These are phyloP conservation scores for Chionoecetes opilio DNA, from an alignment of 1,140 invertebrate genomes.

Conservation along the genomic window DNA sequence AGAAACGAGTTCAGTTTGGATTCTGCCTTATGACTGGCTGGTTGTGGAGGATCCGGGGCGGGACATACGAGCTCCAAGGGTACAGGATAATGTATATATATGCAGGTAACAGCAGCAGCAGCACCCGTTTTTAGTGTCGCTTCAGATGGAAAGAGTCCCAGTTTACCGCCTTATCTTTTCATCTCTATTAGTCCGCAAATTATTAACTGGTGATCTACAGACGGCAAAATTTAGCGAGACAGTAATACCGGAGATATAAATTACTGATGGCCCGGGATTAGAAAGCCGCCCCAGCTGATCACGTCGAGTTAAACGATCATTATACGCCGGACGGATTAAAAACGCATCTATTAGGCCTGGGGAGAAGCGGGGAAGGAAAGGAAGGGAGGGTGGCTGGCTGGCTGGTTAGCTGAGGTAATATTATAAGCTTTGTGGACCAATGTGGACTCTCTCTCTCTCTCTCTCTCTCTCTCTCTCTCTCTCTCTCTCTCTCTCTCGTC, in stretches of 20 bases:
- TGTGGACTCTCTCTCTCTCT: constrained; percentile 34
- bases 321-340: background rate
- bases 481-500: background rate
- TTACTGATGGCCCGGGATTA: background rate
- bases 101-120: constrained; percentile 45
- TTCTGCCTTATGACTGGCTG: constrained; percentile 38
- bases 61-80: background rate
- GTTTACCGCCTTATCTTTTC: constrained; percentile 63
- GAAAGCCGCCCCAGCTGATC: background rate
- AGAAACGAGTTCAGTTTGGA: background rate
- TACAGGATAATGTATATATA: constrained; percentile 64
- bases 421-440: no score
- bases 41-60: background rate
- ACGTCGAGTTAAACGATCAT: background rate
- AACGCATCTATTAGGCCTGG: constrained; percentile 1
- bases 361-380: background rate
- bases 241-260: background rate
- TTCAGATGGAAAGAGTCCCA: constrained; percentile 11
- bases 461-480: constrained; percentile 52
- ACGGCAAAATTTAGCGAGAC: background rate
- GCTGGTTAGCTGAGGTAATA: no score
- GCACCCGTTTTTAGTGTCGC: constrained; percentile 38
- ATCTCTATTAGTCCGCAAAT: constrained; percentile 62
- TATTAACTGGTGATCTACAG: constrained; percentile 45
- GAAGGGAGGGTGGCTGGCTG: background rate